phyloP scores from a whole-genome alignment of 1,140 invertebrate species.

The Pomacea maculata region DNA sequence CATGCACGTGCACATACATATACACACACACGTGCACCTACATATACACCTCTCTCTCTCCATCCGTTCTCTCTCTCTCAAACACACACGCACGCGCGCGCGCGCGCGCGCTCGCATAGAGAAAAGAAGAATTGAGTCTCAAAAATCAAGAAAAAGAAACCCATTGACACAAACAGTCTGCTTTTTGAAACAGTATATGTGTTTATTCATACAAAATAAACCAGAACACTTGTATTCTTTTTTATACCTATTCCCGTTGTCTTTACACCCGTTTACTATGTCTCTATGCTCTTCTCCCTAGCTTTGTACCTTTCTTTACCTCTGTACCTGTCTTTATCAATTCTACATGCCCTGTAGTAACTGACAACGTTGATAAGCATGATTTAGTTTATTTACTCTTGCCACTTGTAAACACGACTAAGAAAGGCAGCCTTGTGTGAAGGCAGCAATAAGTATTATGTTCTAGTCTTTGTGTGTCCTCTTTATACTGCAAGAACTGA shows the following conservation, averaged over 20 bases:
- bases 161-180: not conserved
- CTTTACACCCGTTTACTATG: not conserved
- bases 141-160: not conserved
- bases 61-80: not conserved
- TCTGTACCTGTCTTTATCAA: not conserved
- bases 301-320: not conserved
- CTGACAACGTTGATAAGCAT: not conserved
- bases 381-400: not conserved
- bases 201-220: not conserved
- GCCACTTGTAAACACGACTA: not conserved
- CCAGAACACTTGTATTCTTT: not conserved
- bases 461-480: not conserved
- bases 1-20: not conserved
- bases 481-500: not conserved
- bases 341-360: too few relatives aligned
- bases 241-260: not conserved
- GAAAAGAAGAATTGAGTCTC: not conserved
- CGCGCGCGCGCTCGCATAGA: too few relatives aligned
- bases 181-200: too few relatives aligned
- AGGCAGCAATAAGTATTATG: not conserved
- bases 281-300: not conserved
- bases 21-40: slow-evolving; percentile 1
- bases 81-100: slow-evolving; percentile 1
- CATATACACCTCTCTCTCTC: not conserved
- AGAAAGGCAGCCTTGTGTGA: not conserved